Conservation (phyloP, 2,888 invertebrate genomes). For the Eilema depressum region DNA sequence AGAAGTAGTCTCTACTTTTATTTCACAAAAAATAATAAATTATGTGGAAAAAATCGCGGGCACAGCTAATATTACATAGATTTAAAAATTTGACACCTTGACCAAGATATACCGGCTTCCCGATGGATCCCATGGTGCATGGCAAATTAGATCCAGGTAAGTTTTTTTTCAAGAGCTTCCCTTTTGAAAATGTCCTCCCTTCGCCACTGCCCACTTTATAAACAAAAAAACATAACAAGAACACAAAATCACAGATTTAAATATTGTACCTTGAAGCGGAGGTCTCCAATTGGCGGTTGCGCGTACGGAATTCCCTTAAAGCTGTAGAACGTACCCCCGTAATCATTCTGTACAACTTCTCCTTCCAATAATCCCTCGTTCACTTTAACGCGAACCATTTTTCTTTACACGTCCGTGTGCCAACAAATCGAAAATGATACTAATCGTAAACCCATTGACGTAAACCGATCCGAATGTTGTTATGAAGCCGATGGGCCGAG, state of each 20-base stretch:
- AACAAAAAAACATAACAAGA: neutral
- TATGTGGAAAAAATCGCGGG: too few relatives aligned
- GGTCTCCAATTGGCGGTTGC: conserved; percentile 76
- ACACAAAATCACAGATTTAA: neutral
- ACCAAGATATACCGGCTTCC: too few relatives aligned
- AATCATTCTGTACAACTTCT: conserved; percentile 49
- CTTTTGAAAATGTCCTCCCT: too few relatives aligned
- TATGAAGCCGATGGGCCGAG: conserved; percentile 2
- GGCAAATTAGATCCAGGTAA: too few relatives aligned
- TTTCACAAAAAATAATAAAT: too few relatives aligned
- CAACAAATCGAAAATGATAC: neutral
- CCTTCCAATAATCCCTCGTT: conserved; percentile 65
- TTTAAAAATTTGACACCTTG: too few relatives aligned
- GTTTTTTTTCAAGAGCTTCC: too few relatives aligned
- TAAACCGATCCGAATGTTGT: neutral
- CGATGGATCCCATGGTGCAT: too few relatives aligned
- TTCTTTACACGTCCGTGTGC: neutral
- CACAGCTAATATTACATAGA: too few relatives aligned
- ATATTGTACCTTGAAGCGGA: conserved; percentile 78
- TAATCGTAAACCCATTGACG: neutral
- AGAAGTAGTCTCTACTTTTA: too few relatives aligned
- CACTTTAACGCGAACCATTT: conserved; percentile 53
- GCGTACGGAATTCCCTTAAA: conserved; percentile 83
- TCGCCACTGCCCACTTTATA: neutral
- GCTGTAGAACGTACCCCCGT: conserved; percentile 56